A percentile compares a stretch with the other conserved stretches of the same genome.
These are phyloP conservation scores for Pardalotus punctatus DNA, from an alignment of 2,113 vertebrate species.

Conservation along the genomic window DNA sequence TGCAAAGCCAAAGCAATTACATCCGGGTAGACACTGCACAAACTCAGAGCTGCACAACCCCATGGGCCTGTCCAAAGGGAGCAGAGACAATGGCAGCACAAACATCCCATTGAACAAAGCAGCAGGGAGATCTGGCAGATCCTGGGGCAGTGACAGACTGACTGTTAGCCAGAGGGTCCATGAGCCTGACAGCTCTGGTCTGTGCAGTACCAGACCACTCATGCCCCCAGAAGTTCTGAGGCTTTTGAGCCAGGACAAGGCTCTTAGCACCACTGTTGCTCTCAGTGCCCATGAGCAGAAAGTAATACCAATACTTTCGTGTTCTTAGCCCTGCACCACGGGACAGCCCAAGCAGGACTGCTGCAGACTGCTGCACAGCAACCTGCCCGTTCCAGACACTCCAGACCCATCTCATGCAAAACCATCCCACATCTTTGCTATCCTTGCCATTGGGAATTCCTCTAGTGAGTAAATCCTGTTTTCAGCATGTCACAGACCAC, in stretches of 20 bases:
- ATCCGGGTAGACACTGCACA: neutral
- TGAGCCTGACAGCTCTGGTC: neutral
- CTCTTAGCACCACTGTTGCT: neutral
- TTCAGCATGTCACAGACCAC: neutral
- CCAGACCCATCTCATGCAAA: neutral
- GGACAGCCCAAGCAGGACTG: neutral
- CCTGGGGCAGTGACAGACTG: neutral
- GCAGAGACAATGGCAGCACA: neutral
- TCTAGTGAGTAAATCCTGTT: neutral
- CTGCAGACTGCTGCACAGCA: neutral
- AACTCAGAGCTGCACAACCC: neutral
- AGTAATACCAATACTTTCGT: neutral
- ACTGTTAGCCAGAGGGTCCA: neutral
- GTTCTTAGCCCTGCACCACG: neutral
- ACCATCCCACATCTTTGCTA: neutral
- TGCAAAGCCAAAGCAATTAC: conserved; percentile 13
- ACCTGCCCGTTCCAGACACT: neutral
- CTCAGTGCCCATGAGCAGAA: neutral
- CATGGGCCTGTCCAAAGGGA: neutral
- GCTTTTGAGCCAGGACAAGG: neutral
- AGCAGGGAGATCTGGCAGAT: neutral
- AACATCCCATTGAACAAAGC: neutral
- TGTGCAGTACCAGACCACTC: neutral
- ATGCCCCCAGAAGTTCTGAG: neutral
- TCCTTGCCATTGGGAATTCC: neutral